Evolutionary conservation across 2,113 vertebrate species (phyloP), one percentile per base, ranked within the genome.

Genomic region (Cavia porcellus): DNA sequence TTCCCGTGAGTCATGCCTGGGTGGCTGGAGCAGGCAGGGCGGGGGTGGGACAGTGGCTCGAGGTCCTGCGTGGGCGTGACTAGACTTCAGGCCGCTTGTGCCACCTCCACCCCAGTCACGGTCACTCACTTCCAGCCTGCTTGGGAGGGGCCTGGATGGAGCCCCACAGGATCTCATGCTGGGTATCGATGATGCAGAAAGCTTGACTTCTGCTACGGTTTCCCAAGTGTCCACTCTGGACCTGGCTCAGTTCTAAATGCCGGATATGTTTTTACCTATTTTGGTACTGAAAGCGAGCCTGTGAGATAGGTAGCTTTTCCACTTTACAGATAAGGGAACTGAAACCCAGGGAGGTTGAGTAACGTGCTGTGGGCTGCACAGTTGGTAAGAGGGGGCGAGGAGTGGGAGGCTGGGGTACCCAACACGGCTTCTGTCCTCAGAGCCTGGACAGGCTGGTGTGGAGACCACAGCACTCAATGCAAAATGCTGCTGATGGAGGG

Each of bases 1-100:
- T 96, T 99, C 32, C 99, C 99, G 99, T 99, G 97, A 99, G 99
- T 99, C 19, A 0, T 0, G 17, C 30, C 57, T 11, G 55, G 68
- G 74, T 25, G 35, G 62, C 32, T 3, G 66, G 75, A 1, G 25
- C 1, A 3, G 59, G 25, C 35, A 0, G 72, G 66, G 9, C 7
- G 17, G 15, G 47, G 25, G 5, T 28, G 17, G 61, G 93, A 59
- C 12, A 1, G 15, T 30, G 42, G 72, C 52, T 55, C 28, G 6
- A 1, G 52, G 81, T 0, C 45, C 52, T 52, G 24, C 28, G 0
- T 0, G 0, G 70, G 52, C 45, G 50, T 70, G 50, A 47, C 35
- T 55, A 72, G 55, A 42, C 79, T 72, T 47, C 24, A 24, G 24
- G 24, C 59, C 9, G 7, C 0, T 11, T 12, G 7, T 25, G 14